phyloP scores from a whole-genome alignment of 2,797 vertebrate genomes.

The Balearica regulorum region DNA sequence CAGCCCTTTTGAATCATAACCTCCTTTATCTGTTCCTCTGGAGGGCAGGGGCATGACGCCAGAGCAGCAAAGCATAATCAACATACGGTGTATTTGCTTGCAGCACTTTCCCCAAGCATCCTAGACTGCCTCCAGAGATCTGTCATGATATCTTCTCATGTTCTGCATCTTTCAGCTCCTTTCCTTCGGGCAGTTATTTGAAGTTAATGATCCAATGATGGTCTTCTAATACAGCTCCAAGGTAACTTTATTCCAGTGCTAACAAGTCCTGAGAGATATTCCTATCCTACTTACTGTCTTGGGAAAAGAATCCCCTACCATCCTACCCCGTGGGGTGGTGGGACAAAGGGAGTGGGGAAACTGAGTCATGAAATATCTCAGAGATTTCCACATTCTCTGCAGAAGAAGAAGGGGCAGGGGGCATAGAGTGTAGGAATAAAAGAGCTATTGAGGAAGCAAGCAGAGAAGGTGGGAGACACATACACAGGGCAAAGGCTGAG shows the following conservation, averaged over 20 bases:
- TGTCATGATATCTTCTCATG: neutral
- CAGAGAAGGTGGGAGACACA: neutral
- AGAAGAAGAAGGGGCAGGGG: neutral
- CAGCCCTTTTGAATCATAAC: neutral
- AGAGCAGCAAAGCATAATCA: neutral
- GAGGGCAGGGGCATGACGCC: neutral
- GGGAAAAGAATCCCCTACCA: neutral
- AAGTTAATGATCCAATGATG: neutral
- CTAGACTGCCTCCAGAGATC: neutral
- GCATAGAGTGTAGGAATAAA: neutral
- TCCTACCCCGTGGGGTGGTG: neutral
- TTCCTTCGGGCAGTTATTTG: neutral
- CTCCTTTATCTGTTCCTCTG: neutral
- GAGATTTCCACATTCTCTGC: neutral
- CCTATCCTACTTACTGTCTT: neutral
- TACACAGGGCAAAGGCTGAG: neutral
- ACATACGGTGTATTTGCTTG: neutral
- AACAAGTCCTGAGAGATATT: neutral
- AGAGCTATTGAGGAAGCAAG: neutral
- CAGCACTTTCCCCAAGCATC: neutral
- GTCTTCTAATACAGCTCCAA: neutral
- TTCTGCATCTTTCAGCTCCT: neutral
- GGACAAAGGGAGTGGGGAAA: neutral
- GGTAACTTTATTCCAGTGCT: neutral
- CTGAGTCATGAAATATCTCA: neutral